Evolutionary conservation across 2,113 vertebrate species (phyloP), one percentile per base, ranked within the genome.

Genomic region (Pseudolaguvia tuberculata): DNA sequence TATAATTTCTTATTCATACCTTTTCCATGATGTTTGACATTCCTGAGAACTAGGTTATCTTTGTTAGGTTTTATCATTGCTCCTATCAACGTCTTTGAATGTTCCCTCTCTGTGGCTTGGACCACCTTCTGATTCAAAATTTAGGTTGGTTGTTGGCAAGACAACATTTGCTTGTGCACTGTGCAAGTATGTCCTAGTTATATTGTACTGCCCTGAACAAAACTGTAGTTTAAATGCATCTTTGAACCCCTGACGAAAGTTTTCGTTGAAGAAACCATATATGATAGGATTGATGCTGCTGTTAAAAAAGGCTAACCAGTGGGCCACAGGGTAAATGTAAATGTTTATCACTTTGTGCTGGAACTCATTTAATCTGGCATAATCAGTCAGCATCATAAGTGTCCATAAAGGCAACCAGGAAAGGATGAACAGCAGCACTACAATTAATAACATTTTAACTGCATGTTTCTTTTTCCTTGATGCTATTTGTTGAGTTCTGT

Each of bases 381-480:
- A 97, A 86, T 97, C 94, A 0, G 92, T 94, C 8, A 96, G 91
- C 95, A 98, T 93, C 92, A 96, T 94, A 51, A 96, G 87, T 0
- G 94, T 92, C 95, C 96, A 98, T 75, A 97, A 75, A 0, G 95
- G 95, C n/a, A 98, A 86, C 95, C 96, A 98, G 42, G 96, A 97
- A 0, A 97, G 50, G 50, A 92, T 87, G 70, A 98, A 98, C 2
- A 97, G 91, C 66, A 95, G 75, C 10, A 93, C 94, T 76, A 98
- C 93, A 0, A 87, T 42, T 17, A 94, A 65, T 0, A 98, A 90
- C 96, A 96, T 96, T 86, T 91, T 92, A 65, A 96, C 89, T 50
- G 90, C 91, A 50, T 89, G 89, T 15, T 91, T 92, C 66, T 96
- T 96, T 83, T 92, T 94, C 84, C 80, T 89, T 3, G 92, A 88